These are phyloP conservation scores for Penaeus indicus DNA, from an alignment of 1,140 invertebrate species.

Conservation along the genomic window DNA sequence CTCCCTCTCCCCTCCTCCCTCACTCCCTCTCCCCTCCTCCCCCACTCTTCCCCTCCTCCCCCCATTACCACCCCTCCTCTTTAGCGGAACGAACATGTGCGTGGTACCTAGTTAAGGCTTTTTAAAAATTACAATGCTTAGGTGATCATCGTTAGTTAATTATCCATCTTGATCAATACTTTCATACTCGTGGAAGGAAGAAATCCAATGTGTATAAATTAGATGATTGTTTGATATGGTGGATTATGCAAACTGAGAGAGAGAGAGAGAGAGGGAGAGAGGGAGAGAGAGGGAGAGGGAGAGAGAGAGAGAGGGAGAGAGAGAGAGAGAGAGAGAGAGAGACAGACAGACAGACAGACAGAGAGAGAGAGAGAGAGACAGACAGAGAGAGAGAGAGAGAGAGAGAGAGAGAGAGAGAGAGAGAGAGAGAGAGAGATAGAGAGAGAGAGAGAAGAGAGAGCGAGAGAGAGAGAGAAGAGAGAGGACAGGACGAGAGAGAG, in stretches of 20 bases:
- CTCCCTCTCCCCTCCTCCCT: no score
- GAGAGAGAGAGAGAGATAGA: neutral
- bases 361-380: no score
- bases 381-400: no score
- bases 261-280: neutral
- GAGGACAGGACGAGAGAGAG: no score
- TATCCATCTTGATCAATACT: no score
- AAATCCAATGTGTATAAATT: neutral
- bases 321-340: neutral
- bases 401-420: neutral
- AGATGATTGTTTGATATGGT: neutral
- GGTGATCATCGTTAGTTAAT: no score
- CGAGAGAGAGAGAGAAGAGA: neutral
- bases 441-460: neutral
- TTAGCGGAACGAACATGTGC: no score
- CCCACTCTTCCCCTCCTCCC: no score
- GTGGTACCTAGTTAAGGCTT: no score
- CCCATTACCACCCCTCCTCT: neutral
- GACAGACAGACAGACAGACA: neutral
- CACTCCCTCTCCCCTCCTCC: no score
- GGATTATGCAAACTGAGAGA: neutral
- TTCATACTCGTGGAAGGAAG: neutral
- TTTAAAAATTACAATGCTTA: no score
- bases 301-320: neutral
- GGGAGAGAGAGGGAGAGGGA: no score